Evolutionary conservation across 2,797 vertebrate genomes (phyloP), one percentile per base, ranked within the genome.

Genomic region (Girardinus metallicus): DNA sequence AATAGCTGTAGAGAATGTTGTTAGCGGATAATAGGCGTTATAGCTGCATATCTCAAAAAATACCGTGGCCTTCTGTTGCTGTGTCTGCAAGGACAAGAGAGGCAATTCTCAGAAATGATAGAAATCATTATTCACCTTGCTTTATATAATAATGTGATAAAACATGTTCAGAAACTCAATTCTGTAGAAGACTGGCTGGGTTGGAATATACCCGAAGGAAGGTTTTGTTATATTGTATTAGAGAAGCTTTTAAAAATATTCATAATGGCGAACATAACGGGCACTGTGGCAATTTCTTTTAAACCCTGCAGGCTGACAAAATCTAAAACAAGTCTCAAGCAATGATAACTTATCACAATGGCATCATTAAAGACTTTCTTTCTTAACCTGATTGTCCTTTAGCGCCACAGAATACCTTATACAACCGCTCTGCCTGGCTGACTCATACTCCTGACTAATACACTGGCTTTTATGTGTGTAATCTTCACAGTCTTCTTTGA

Each of bases 11-110:
- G 77, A 60, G 72, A 82, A 79, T 71, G 43, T 80, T 90, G 85
- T 86, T 83, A 77, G 76, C 82, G 86, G 81, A 86, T 84, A 89
- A 87, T 83, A 85, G 83, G 88, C 62, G 73, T 53, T 57, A 74
- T 51, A 51, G 78, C 41, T 5, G 74, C 75, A 87, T 82, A 85
- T 83, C 83, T 85, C 77, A 64, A 41, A 57, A 41, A 76, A 81
- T 80, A 57, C 85, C 43, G 74, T 18, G 62, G 62, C 70, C 41
- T 29, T 44, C 51, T 31, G 72, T 16, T 62, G 57, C 77, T 44
- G 29, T 43, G 78, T 73, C 88, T 79, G 74, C 11, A 31, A 87
- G 82, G 85, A 84, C 53, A 80, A 81, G 57, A n/a, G 75, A 83
- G 70, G 18, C 36, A 16, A 51, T 77, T 85, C 75, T 79, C 73